Base-by-base conservation (phyloP, 2,113 vertebrate genomes). In the Petrocephalus microphthalmus region DNA sequence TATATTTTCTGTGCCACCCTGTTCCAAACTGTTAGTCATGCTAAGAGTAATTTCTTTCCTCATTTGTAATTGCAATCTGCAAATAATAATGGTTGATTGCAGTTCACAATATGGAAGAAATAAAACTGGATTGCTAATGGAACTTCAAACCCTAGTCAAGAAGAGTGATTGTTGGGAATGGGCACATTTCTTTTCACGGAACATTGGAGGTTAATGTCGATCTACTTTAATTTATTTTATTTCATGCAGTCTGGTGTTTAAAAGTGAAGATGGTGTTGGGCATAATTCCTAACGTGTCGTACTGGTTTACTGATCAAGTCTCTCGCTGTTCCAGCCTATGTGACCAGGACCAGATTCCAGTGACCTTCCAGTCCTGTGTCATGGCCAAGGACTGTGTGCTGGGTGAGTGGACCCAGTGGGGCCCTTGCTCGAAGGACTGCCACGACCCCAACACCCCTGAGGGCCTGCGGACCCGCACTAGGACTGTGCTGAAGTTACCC, bases 311-410 rank as follows among this genome's bases (percentile, higher is more conserved):
- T 64, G 10, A 60, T 56, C n/a, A 13, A 33, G 84, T 22, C 13
- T 87, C 0, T 89, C 20, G 91, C 19, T 92, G 86, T 92, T 89
- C 1, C 94, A 99, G 98, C 92, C 95, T 97, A 90, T 99, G 98
- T 91, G 92, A 93, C 5, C 96, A 95, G 89, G 96, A 97, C 87
- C 97, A 96, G 87, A 90, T 97, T 82, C 97, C 98, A 5, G 91
- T 96, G 90, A 97, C 96, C 0, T 95, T 99, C 94, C 98, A 98
- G 93, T 96, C 98, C 87, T 99, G 98, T 60, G 95, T 98, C 89
- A 95, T 99, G 22, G 93, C 94, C 5, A 98, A 97, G 90, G 97
- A 97, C 89, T 99, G 98, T 91, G 95, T 96, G 90, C 90, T 98
- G 87, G 96, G 96, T 0, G 97, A 98, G 71, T 99, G 98, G 98